Evolutionary conservation across 2,113 vertebrate species (phyloP).

Genomic region (Hiodon tergisus): DNA sequence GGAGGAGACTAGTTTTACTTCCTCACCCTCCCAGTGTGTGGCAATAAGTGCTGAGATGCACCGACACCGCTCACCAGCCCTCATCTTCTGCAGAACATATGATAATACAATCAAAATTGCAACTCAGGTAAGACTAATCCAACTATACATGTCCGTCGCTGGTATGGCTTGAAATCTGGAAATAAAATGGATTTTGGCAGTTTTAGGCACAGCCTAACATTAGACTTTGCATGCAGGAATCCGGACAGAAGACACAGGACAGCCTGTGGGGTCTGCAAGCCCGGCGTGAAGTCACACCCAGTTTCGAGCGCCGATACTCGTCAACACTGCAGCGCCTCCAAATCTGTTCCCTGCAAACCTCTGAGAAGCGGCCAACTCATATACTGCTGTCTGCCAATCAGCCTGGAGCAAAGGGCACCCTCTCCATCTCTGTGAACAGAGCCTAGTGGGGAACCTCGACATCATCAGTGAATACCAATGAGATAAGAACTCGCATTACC

Average conservation of each 20-base stretch:
- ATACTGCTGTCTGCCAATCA: conserved; percentile 11
- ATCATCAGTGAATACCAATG: conserved; percentile 3
- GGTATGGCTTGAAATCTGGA: no score
- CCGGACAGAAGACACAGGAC: neutral
- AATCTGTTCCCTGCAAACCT: conserved; percentile 5
- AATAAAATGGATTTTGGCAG: no score
- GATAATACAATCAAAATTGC: no score
- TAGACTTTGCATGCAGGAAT: no score
- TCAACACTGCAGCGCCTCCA: conserved; percentile 3
- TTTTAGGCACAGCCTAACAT: no score
- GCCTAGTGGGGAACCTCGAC: neutral
- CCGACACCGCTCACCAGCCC: no score
- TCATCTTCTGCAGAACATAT: no score
- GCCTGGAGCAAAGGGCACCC: neutral
- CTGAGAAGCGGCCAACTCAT: neutral
- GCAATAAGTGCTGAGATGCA: no score
- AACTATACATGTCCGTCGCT: no score
- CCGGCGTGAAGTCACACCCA: conserved; percentile 7
- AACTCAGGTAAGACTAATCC: no score
- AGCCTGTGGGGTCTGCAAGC: neutral
- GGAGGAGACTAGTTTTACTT: no score
- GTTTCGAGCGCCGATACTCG: neutral
- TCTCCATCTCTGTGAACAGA: neutral
- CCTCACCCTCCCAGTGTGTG: no score
- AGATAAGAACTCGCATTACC: neutral